Conservation (phyloP, 1,140 invertebrate genomes). For the Arctopsyche grandis region DNA sequence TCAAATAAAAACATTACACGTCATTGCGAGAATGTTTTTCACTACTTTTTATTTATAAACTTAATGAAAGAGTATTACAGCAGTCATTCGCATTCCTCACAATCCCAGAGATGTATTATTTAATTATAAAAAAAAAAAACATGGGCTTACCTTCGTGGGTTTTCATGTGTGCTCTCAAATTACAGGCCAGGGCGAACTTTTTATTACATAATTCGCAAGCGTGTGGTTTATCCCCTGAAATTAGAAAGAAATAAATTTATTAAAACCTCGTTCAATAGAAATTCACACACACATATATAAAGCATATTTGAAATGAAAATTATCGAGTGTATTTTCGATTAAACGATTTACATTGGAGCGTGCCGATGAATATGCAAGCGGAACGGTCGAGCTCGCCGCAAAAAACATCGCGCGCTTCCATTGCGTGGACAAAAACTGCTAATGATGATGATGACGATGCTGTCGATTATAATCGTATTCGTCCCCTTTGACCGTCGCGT, state of each 20-base stretch:
- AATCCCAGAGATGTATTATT: background rate
- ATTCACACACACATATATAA: background rate
- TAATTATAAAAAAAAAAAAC: constrained; percentile 18
- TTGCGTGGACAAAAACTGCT: constrained; percentile 6
- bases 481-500: constrained; percentile 32
- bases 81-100: constrained; percentile 8
- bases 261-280: constrained; percentile 6
- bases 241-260: constrained; percentile 48
- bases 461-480: constrained; percentile 26
- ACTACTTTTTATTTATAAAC: background rate
- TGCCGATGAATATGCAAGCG: constrained; percentile 2
- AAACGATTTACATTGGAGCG: background rate
- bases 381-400: background rate
- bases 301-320: background rate
- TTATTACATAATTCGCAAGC: constrained; percentile 78
- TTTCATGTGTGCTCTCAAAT: constrained; percentile 79
- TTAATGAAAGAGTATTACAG: background rate
- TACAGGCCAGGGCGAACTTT: constrained; percentile 79
- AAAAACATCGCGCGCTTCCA: background rate
- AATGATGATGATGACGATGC: constrained; percentile 26
- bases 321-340: background rate
- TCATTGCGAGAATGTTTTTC: background rate
- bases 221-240: constrained; percentile 80
- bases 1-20: too few relatives aligned
- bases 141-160: constrained; percentile 70